phyloP scores from a whole-genome alignment of 2,113 vertebrate species.

The Elephantulus edwardii region DNA sequence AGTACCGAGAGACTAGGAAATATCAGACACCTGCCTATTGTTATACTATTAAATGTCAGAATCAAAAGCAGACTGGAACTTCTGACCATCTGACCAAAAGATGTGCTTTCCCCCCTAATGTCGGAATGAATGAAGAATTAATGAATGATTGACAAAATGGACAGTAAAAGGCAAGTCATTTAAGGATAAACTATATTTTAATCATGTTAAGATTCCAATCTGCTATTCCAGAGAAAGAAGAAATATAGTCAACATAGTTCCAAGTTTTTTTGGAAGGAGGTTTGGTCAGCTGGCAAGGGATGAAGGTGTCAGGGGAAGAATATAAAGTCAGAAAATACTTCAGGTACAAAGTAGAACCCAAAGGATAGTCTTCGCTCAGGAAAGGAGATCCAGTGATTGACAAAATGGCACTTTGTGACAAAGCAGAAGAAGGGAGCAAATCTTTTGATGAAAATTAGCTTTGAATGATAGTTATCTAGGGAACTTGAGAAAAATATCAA shows the following conservation, averaged over 20 bases:
- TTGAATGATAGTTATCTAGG: not conserved
- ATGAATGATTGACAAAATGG: not conserved
- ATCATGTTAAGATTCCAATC: not conserved
- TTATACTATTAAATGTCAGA: not conserved
- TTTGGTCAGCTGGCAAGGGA: not conserved
- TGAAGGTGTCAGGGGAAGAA: not conserved
- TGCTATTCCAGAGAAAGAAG: not conserved
- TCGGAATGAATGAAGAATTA: not conserved
- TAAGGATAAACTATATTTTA: slow-evolving; percentile 16
- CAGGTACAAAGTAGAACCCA: accelerated
- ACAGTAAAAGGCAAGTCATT: not conserved
- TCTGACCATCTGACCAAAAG: not conserved
- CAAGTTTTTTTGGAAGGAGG: not conserved
- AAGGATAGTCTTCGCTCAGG: not conserved
- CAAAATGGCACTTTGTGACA: not conserved
- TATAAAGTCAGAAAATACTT: not conserved
- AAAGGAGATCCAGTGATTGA: not conserved
- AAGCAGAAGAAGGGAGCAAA: not conserved
- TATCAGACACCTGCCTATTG: not conserved
- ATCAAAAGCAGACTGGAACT: not conserved
- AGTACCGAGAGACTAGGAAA: not conserved
- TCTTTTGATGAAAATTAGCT: not conserved
- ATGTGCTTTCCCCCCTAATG: not conserved
- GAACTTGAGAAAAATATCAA: not conserved
- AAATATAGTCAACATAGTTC: not conserved